A percentile compares a stretch with the other conserved stretches of the same genome.
Evolutionary conservation across 2,797 vertebrate genomes (phyloP).

Genomic region (Sphenodon punctatus): DNA sequence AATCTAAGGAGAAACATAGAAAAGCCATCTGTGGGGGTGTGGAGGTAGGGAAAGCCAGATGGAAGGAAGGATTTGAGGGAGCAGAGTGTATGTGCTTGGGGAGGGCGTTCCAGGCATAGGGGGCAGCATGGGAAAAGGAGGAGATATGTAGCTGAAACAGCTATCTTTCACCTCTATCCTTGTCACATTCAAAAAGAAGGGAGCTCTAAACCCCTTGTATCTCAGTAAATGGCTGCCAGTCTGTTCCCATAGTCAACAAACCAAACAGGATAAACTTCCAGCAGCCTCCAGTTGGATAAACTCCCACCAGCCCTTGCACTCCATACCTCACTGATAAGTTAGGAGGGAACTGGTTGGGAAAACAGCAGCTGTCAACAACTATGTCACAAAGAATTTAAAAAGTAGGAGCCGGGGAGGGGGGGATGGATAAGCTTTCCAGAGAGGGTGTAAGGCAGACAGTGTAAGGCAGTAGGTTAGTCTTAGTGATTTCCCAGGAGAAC

Average conservation of each 20-base stretch:
- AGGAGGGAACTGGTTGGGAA: background rate
- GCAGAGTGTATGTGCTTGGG: too few species aligned
- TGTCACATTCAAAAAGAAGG: background rate
- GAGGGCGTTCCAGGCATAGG: too few species aligned
- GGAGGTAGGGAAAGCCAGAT: too few species aligned
- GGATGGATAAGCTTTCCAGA: background rate
- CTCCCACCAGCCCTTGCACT: background rate
- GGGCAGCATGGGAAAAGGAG: background rate
- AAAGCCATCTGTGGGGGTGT: too few species aligned
- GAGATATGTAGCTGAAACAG: background rate
- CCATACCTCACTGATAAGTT: background rate
- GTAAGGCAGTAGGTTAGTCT: background rate
- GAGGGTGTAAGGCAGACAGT: background rate
- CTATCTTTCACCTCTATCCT: background rate
- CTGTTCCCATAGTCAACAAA: background rate
- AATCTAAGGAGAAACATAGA: too few species aligned
- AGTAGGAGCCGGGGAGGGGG: background rate
- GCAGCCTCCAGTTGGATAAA: background rate
- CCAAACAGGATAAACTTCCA: background rate
- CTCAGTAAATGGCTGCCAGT: background rate
- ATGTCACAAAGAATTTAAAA: background rate
- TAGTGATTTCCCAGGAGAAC: background rate
- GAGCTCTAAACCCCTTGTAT: background rate
- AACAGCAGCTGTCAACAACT: background rate
- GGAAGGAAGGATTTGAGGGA: too few species aligned